Conservation (phyloP, 2,888 invertebrate species). For the Eupithecia abbreviata region DNA sequence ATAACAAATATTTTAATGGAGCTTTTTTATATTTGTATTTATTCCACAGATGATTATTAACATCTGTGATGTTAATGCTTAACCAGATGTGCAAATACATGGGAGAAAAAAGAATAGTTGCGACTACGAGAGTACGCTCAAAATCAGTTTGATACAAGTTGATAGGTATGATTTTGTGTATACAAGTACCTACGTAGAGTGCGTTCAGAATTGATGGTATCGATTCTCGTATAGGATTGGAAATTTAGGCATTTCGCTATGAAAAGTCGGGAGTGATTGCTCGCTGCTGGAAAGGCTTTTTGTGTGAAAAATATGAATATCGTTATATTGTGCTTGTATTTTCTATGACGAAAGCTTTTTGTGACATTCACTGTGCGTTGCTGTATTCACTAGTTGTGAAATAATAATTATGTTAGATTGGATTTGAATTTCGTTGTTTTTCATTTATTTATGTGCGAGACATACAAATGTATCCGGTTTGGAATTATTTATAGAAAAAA, state of each 20-base stretch:
- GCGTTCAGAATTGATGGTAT: conserved; percentile 24
- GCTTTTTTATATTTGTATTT: too few relatives aligned
- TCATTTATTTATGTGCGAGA: neutral
- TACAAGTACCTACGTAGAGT: neutral
- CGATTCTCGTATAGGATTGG: conserved; percentile 26
- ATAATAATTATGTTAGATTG: neutral
- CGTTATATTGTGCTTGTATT: neutral
- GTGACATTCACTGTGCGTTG: neutral
- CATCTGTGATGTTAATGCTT: too few relatives aligned
- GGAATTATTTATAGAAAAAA: neutral
- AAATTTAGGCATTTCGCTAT: conserved; percentile 28
- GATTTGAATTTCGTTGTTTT: neutral
- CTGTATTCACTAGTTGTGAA: neutral
- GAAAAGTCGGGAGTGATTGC: conserved; percentile 12
- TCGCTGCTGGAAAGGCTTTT: conserved; percentile 15
- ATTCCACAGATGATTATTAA: too few relatives aligned
- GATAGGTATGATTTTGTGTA: neutral
- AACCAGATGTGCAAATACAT: too few relatives aligned
- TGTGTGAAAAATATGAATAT: conserved; percentile 22
- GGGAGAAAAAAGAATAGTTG: neutral
- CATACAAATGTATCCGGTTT: neutral
- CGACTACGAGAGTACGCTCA: neutral
- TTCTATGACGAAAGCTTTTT: conserved; percentile 3
- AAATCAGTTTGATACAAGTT: neutral
- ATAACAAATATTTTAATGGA: too few relatives aligned